Evolutionary conservation across 2,888 invertebrate species (phyloP).

Genomic region (Meliscaeva auricollis): DNA sequence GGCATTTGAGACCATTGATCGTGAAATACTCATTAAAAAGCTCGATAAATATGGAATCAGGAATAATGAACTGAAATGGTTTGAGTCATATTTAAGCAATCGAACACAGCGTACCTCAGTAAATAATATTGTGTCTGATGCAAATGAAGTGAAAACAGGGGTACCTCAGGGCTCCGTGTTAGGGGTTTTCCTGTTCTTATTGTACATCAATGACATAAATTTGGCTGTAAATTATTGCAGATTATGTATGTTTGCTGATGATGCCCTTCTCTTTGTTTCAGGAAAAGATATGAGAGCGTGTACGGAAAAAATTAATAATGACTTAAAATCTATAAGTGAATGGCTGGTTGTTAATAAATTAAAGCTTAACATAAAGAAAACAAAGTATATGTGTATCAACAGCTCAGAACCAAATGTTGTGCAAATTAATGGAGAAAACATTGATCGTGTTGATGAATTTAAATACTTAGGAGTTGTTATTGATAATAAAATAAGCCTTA

Average conservation of each 20-base stretch:
- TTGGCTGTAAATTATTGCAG: no score
- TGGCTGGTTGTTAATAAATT: neutral
- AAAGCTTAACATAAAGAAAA: no score
- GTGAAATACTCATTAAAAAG: no score
- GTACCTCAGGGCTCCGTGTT: neutral
- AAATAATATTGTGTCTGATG: neutral
- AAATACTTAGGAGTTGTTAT: neutral
- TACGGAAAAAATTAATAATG: neutral
- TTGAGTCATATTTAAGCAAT: constrained; percentile 1
- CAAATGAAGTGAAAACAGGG: neutral
- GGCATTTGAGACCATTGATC: no score
- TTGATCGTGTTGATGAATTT: neutral
- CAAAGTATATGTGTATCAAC: no score
- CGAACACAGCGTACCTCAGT: neutral
- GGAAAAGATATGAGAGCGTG: no score
- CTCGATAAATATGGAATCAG: no score
- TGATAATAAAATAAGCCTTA: neutral
- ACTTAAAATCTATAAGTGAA: neutral
- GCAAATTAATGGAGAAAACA: neutral
- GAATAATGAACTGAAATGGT: neutral
- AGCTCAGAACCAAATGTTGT: neutral
- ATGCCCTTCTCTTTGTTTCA: no score
- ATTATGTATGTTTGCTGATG: no score
- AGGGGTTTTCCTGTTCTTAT: no score
- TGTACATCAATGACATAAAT: no score